Evolutionary conservation across 2,113 vertebrate genomes (phyloP), one percentile per base, ranked within the genome.

Genomic region (Tychaedon coryphoeus): DNA sequence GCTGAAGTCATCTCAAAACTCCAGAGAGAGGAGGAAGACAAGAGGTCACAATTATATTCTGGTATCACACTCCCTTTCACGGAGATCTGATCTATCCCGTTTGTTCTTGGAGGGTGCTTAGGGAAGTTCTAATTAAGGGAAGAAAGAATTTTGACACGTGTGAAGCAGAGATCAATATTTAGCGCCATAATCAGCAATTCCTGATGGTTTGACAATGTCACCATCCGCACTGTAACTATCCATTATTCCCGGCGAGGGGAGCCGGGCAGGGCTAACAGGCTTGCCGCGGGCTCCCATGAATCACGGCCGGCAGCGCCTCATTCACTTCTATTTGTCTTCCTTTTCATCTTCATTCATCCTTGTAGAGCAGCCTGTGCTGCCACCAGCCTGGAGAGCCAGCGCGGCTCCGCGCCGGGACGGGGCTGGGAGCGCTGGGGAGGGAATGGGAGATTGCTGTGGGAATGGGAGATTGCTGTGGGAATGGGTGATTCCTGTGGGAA

Each of bases 101-200:
- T 99, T 99, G 98, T 98, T 99, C 98, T 98, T 98, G 97, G 98
- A 98, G 96, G 98, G 98, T 98, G 98, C 98, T 98, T 98, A 98
- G 98, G 99, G 98, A 99, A 99, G 99, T 99, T 99, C 98, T 99
- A 99, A 99, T 99, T 99, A 99, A 99, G 98, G 99, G 98, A 98
- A 98, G 98, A 98, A 99, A 98, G 98, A 99, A 99, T 99, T 99
- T 99, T 99, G 99, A 99, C 99, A 99, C 98, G 96, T 98, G 98
- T 98, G 99, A 99, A 98, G 98, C 98, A 98, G 98, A 98, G 99
- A 99, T 99, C 99, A 99, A 99, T 99, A 99, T 99, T 99, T 99
- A 99, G 98, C 98, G 98, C 98, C 96, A 97, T 99, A 99, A 99
- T 99, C 99, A 99, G 99, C 99, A 98, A 98, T 98, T 98, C 98